Percentiles rank a stretch among this genome's conserved stretches.
phyloP scores from a whole-genome alignment of 2,113 vertebrate species.

The Gulo gulo region DNA sequence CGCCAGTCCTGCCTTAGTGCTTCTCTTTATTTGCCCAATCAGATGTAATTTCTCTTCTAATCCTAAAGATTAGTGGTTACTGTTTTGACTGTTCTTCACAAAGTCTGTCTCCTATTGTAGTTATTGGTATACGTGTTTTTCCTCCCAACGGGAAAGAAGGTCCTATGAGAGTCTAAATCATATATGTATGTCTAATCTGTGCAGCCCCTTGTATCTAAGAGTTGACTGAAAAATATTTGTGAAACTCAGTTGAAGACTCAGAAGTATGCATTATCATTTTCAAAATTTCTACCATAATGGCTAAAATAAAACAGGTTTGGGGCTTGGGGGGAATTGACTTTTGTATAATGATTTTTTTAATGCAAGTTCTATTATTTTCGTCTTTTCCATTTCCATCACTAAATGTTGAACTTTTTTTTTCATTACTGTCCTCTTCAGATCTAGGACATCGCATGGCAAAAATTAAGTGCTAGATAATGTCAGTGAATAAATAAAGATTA shows the following conservation, averaged over 20 bases:
- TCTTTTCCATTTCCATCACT: background rate
- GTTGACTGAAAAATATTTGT: background rate
- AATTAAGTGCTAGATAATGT: slow-evolving; percentile 18
- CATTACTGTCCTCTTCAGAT: background rate
- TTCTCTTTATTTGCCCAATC: background rate
- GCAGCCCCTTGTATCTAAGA: background rate
- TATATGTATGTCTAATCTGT: background rate
- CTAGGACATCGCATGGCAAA: background rate
- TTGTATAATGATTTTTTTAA: background rate
- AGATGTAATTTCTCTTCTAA: background rate
- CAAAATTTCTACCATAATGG: background rate
- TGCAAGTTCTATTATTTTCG: background rate
- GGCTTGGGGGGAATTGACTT: background rate
- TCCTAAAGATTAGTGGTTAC: background rate
- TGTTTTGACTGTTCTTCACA: background rate
- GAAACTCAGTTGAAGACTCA: background rate
- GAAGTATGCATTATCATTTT: background rate
- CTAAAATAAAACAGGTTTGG: slow-evolving; percentile 3
- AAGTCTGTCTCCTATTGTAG: background rate
- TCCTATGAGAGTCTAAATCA: background rate
- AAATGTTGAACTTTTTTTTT: background rate
- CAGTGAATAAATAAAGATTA: background rate
- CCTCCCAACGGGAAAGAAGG: background rate
- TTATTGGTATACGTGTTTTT: background rate
- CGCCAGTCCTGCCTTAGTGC: background rate